These are phyloP conservation scores for Emydoidea blandingii DNA, from an alignment of 2,797 vertebrate species.

Conservation along the genomic window DNA sequence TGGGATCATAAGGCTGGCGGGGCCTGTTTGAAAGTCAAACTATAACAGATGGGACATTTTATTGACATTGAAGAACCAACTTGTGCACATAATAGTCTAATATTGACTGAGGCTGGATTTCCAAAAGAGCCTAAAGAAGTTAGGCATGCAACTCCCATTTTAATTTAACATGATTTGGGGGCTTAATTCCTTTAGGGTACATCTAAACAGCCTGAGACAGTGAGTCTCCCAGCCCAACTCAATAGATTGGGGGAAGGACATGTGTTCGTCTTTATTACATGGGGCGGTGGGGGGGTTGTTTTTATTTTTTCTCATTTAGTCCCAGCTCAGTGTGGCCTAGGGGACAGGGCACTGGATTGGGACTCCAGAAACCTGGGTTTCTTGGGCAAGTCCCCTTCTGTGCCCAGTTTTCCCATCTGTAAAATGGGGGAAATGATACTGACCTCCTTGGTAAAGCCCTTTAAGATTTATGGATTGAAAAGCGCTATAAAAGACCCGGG, in stretches of 20 bases:
- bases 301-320: neutral
- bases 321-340: neutral
- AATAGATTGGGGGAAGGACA: neutral
- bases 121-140: neutral
- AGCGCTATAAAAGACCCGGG: neutral
- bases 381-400: neutral
- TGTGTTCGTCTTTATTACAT: neutral
- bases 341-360: neutral
- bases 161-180: neutral
- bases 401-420: neutral
- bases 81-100: neutral
- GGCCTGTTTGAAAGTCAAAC: neutral
- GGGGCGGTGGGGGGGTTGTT: neutral
- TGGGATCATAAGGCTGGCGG: neutral
- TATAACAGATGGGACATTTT: neutral
- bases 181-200: neutral
- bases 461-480: neutral
- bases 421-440: neutral
- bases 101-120: neutral
- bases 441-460: neutral
- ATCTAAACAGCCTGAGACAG: neutral
- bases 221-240: neutral
- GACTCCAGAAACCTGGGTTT: neutral
- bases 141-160: neutral
- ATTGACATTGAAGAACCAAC: neutral